Conservation (phyloP, 2,797 vertebrate genomes). For the Poecilia wingei region DNA sequence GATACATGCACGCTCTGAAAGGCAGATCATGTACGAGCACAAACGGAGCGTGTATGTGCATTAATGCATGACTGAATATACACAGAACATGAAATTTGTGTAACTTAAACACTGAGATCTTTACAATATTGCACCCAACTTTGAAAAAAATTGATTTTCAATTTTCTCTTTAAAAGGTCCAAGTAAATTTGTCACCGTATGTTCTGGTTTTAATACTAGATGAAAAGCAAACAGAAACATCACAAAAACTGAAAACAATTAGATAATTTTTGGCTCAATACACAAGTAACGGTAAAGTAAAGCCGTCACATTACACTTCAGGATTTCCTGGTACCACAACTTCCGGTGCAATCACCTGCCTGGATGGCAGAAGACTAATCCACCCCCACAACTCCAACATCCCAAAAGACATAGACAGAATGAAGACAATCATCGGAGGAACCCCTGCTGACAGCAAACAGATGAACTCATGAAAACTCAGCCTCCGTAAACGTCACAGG, state of each 20-base stretch:
- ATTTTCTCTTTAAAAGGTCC: not conserved
- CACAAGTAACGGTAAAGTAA: not conserved
- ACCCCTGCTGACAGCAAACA: conserved; percentile 54
- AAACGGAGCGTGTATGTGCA: conserved; percentile 27
- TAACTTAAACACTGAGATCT: conserved; percentile 43
- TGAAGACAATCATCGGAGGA: conserved; percentile 53
- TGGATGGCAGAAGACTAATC: conserved; percentile 11
- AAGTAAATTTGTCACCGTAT: not conserved
- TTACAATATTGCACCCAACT: not conserved
- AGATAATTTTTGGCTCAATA: not conserved
- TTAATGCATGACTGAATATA: conserved; percentile 47
- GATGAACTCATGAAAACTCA: conserved; percentile 59
- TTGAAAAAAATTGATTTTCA: not conserved
- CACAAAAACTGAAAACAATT: not conserved
- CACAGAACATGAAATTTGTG: conserved; percentile 37
- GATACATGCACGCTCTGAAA: conserved; percentile 52
- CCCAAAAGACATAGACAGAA: conserved; percentile 45
- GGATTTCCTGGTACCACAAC: conserved; percentile 19
- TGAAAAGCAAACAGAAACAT: not conserved
- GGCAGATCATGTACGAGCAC: conserved; percentile 49
- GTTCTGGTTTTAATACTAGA: not conserved
- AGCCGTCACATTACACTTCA: conserved; percentile 1
- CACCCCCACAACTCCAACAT: conserved; percentile 12
- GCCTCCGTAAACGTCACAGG: conserved; percentile 74
- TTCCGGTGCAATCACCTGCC: conserved; percentile 26